Percentiles rank a stretch among this genome's conserved stretches.
phyloP scores from a whole-genome alignment of 2,797 vertebrate species.

The Protosalanx chinensis region DNA sequence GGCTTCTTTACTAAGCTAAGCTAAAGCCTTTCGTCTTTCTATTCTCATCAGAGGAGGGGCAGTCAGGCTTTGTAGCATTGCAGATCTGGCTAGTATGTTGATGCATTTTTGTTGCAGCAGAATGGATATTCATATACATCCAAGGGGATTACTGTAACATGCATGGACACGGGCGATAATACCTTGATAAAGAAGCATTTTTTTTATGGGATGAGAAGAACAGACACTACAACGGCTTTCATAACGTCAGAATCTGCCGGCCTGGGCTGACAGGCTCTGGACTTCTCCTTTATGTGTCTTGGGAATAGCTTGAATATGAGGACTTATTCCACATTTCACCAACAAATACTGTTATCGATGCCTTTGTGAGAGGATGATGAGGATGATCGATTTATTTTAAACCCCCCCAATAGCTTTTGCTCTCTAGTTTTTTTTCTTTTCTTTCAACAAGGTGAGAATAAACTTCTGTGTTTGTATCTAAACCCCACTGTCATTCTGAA shows the following conservation, averaged over 20 bases:
- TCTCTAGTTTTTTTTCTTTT: constrained; percentile 42
- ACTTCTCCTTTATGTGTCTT: constrained; percentile 45
- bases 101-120: constrained; percentile 58
- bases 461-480: constrained; percentile 46
- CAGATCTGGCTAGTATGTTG: constrained; percentile 64
- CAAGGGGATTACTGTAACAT: constrained; percentile 37
- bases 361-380: constrained; percentile 39
- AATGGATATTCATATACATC: constrained; percentile 64
- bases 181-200: constrained; percentile 18
- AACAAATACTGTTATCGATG: constrained; percentile 41
- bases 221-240: constrained; percentile 43
- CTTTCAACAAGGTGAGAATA: constrained; percentile 55
- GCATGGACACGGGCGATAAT: constrained; percentile 24
- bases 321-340: constrained; percentile 44
- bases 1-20: constrained; percentile 57
- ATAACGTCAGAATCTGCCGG: constrained; percentile 54
- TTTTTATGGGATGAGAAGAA: constrained; percentile 22
- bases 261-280: constrained; percentile 55
- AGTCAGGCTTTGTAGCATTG: constrained; percentile 75
- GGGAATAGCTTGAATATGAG: constrained; percentile 53
- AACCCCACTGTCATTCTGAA: constrained; percentile 7
- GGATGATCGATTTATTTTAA: constrained; percentile 52
- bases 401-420: constrained; percentile 38
- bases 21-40: constrained; percentile 69
- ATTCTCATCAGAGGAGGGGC: constrained; percentile 77